Percentiles rank a stretch among this genome's conserved stretches.
Evolutionary conservation across 2,888 invertebrate genomes (phyloP).

Genomic region (Drosophila bunnanda): DNA sequence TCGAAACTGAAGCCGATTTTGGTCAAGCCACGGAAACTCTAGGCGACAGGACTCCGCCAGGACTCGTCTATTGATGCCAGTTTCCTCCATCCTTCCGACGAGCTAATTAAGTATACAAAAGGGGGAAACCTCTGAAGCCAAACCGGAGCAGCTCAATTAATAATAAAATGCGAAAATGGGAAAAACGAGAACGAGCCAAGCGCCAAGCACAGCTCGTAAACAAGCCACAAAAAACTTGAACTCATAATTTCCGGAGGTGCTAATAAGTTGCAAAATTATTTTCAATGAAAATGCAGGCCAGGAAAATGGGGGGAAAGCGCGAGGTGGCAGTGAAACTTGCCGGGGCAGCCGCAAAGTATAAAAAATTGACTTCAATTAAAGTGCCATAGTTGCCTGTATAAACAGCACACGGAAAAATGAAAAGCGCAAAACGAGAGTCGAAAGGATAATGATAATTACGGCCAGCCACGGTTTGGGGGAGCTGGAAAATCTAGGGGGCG

Average conservation of each 20-base stretch:
- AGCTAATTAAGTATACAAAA: slow-evolving; percentile 71
- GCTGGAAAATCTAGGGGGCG: slow-evolving; percentile 4
- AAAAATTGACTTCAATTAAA: slow-evolving; percentile 79
- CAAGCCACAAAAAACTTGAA: slow-evolving; percentile 65
- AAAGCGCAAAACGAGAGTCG: slow-evolving; percentile 70
- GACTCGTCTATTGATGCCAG: slow-evolving; percentile 33
- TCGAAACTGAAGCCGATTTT: slow-evolving; percentile 41
- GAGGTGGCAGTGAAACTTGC: slow-evolving; percentile 35
- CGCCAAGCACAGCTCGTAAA: slow-evolving; percentile 49
- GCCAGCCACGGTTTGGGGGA: slow-evolving; percentile 1
- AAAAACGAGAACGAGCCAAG: slow-evolving; percentile 21
- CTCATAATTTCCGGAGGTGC: slow-evolving; percentile 79
- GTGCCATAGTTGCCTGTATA: slow-evolving; percentile 75
- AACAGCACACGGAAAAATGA: slow-evolving; percentile 68
- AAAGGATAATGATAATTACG: slow-evolving; percentile 74
- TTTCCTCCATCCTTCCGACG: slow-evolving; percentile 47
- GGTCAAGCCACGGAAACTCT: slow-evolving; percentile 13
- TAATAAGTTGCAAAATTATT: slow-evolving; percentile 79
- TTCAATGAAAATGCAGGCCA: slow-evolving; percentile 61
- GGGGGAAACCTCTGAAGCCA: slow-evolving; percentile 33
- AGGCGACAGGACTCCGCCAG: slow-evolving; percentile 18
- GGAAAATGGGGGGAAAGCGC: neutral
- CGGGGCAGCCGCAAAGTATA: slow-evolving; percentile 56
- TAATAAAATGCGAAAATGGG: slow-evolving; percentile 52
- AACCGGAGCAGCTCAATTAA: slow-evolving; percentile 70